phyloP scores from a whole-genome alignment of 2,113 vertebrate species.

The Forbesichthys papilliferus region DNA sequence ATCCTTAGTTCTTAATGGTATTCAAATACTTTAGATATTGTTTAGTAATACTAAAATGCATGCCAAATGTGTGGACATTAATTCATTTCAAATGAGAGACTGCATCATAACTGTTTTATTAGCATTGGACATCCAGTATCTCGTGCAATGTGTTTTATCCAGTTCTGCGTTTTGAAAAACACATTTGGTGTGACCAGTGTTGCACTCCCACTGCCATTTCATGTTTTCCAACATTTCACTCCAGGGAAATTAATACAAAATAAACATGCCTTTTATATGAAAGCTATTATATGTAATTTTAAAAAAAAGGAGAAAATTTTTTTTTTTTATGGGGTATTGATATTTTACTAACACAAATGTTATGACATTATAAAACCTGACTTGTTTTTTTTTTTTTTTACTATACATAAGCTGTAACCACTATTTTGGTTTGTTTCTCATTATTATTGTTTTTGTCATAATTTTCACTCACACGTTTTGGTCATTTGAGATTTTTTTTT shows the following conservation, averaged over 20 bases:
- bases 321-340: constrained; percentile 1
- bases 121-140: no score
- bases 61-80: no score
- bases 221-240: constrained; percentile 26
- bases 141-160: no score
- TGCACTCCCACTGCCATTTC: not conserved
- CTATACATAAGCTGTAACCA: not conserved
- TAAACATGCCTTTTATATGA: constrained; percentile 4
- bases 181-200: no score
- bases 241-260: constrained; percentile 18
- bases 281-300: not conserved
- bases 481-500: not conserved
- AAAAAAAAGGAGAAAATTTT: not conserved
- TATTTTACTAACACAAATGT: not conserved
- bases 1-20: no score
- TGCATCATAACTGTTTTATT: no score
- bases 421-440: not conserved
- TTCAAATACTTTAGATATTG: no score
- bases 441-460: not conserved
- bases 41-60: no score
- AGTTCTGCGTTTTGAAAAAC: no score
- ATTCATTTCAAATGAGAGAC: no score
- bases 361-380: constrained; percentile 20
- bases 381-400: not conserved
- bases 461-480: not conserved